phyloP scores from a whole-genome alignment of 2,888 invertebrate species.

The Dynastes hyllus region DNA sequence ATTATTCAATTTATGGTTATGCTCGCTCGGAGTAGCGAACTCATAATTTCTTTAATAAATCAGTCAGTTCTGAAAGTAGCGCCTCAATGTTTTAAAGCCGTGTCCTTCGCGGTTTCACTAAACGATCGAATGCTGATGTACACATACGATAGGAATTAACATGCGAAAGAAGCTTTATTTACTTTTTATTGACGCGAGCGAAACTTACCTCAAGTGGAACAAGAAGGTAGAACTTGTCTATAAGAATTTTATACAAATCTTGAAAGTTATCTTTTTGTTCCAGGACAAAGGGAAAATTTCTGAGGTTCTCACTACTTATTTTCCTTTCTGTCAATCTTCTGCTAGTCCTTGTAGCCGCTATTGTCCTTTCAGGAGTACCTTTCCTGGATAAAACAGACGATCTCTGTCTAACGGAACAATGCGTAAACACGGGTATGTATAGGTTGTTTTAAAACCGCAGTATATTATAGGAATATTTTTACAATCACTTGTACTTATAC shows the following conservation, averaged over 20 bases:
- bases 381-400: constrained; percentile 70
- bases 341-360: constrained; percentile 72
- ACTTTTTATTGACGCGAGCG: constrained; percentile 18
- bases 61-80: constrained; percentile 21
- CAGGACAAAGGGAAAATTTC: constrained; percentile 58
- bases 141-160: constrained; percentile 13
- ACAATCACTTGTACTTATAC: background rate
- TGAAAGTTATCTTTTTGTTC: constrained; percentile 55
- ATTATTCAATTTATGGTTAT: constrained; percentile 45
- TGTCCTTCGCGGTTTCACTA: background rate
- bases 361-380: constrained; percentile 72
- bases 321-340: constrained; percentile 70
- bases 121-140: background rate
- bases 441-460: background rate
- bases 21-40: constrained; percentile 1
- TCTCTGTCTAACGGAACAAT: constrained; percentile 77
- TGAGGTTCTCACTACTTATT: constrained; percentile 59
- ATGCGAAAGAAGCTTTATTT: background rate
- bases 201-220: constrained; percentile 19
- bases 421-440: constrained; percentile 76
- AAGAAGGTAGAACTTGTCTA: constrained; percentile 30
- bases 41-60: constrained; percentile 45
- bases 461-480: background rate
- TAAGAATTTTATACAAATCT: constrained; percentile 46
- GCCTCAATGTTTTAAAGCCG: constrained; percentile 21